Evolutionary conservation across 2,888 invertebrate species (phyloP).

Genomic region (Dorcus hopei): DNA sequence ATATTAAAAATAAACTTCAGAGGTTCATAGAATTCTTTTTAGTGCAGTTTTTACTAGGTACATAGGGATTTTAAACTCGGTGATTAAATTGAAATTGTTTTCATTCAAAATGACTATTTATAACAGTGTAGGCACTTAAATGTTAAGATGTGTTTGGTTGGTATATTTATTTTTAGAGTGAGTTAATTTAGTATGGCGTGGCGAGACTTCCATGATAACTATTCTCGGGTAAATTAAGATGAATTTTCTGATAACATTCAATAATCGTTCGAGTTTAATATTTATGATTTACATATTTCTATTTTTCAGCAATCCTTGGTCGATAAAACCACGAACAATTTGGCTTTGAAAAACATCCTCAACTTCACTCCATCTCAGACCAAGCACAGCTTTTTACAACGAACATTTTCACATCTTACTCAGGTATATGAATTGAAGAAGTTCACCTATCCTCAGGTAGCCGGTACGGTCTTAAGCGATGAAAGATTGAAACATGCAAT

Average conservation of each 20-base stretch:
- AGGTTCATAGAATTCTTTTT: too few species aligned
- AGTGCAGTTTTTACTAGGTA: background rate
- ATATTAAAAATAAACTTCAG: too few species aligned
- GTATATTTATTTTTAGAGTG: too few species aligned
- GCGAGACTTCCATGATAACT: conserved; percentile 28
- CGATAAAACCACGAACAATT: conserved; percentile 51
- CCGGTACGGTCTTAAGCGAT: conserved; percentile 62
- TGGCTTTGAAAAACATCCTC: conserved; percentile 59
- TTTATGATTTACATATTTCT: background rate
- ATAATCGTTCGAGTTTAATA: background rate
- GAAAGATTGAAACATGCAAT: conserved; percentile 68
- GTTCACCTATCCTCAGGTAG: conserved; percentile 68
- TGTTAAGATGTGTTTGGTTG: too few species aligned
- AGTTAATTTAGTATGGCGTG: conserved; percentile 28
- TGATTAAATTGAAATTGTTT: background rate
- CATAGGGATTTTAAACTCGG: background rate
- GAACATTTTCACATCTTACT: conserved; percentile 62
- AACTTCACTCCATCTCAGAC: conserved; percentile 55
- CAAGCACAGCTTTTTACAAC: conserved; percentile 57
- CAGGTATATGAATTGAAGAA: conserved; percentile 64
- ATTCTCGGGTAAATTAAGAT: conserved; percentile 17
- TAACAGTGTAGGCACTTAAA: too few species aligned
- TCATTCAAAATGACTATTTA: too few species aligned
- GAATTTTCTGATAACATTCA: background rate
- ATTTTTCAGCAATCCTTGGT: conserved; percentile 60